These are phyloP conservation scores for Caenorhabditis parvicauda DNA, from an alignment of 2,888 invertebrate genomes.

Conservation along the genomic window DNA sequence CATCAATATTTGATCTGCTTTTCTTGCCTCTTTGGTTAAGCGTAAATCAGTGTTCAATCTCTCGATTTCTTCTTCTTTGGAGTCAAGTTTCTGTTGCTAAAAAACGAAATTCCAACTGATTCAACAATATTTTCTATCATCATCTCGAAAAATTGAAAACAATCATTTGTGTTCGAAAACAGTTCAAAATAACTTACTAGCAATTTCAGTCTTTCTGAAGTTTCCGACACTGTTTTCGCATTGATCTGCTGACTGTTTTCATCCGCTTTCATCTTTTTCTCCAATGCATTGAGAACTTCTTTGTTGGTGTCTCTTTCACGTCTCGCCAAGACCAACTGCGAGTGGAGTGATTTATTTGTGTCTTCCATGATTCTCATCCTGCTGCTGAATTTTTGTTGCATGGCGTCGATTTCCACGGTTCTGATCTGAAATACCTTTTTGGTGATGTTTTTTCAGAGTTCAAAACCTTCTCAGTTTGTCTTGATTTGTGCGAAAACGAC, in stretches of 20 bases:
- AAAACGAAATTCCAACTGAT: no score
- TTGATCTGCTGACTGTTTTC: constrained; percentile 39
- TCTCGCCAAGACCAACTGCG: constrained; percentile 57
- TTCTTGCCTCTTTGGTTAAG: constrained; percentile 51
- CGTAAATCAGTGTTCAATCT: constrained; percentile 58
- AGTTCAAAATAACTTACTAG: constrained; percentile 27
- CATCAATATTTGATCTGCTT: constrained; percentile 57
- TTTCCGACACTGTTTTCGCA: constrained; percentile 29
- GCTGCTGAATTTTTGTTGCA: constrained; percentile 61
- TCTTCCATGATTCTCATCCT: constrained; percentile 62
- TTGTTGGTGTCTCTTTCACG: constrained; percentile 58
- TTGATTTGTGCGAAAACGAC: constrained; percentile 52
- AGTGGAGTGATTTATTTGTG: constrained; percentile 60
- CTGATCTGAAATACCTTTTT: constrained; percentile 23
- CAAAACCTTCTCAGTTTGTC: constrained; percentile 57
- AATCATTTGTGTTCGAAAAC: not conserved
- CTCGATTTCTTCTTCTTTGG: constrained; percentile 80
- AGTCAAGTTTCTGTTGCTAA: constrained; percentile 74
- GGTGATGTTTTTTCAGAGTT: not conserved
- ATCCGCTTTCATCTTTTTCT: constrained; percentile 45
- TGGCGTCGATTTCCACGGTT: constrained; percentile 57
- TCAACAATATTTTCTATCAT: no score
- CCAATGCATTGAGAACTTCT: constrained; percentile 45
- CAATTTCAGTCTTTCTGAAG: constrained; percentile 29
- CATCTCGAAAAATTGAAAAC: not conserved